Base-by-base conservation (phyloP, 2,797 vertebrate genomes). In the Stomatorhinus walkeri region DNA sequence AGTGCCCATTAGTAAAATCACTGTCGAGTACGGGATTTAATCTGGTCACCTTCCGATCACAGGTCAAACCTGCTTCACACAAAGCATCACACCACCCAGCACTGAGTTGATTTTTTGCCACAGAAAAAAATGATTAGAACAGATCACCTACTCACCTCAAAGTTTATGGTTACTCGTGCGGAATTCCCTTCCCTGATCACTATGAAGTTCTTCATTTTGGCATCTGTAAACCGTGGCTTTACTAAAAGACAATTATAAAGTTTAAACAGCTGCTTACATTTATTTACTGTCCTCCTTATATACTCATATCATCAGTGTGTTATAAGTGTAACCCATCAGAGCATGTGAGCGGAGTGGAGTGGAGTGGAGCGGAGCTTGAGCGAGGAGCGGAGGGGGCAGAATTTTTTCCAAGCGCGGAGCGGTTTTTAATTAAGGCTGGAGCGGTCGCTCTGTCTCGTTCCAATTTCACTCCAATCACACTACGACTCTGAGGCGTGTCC, bases 171-270 rank as follows among this genome's bases (percentile, higher is more conserved):
- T 89, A 97, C 93, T 22, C 94, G 93, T 88, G 97, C 91, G 9
- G 96, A 92, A 91, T 97, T 95, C 90, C 97, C 97, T 87, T 95
- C 96, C 93, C 92, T 96, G 88, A 98, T 93, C 28, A 94, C 92
- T 96, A 97, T 95, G 76, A 95, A 94, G 89, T 92, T 97, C 93
- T 96, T 96, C 88, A 95, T 93, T 88, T 94, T 96, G 89, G 93
- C 59, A 91, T 97, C 95, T 19, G 95, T 94, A 83, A 99, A 96
- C 88, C 92, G 95, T 91, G 98, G 97, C 89, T 92, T 91, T 91
- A 98, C 98, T 99, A 91, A 90, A 22, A 79, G 43, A n/a, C 72
- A 52, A 84, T 87, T 88, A 24, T 0, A 87, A 8, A 22, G 51
- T 54, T 40, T 43, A 56, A 56, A 19, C 5, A 7, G 85, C 1